Percentiles rank a stretch among this genome's conserved stretches.
phyloP scores from a whole-genome alignment of 2,113 vertebrate genomes.

The Xenopus laevis region DNA sequence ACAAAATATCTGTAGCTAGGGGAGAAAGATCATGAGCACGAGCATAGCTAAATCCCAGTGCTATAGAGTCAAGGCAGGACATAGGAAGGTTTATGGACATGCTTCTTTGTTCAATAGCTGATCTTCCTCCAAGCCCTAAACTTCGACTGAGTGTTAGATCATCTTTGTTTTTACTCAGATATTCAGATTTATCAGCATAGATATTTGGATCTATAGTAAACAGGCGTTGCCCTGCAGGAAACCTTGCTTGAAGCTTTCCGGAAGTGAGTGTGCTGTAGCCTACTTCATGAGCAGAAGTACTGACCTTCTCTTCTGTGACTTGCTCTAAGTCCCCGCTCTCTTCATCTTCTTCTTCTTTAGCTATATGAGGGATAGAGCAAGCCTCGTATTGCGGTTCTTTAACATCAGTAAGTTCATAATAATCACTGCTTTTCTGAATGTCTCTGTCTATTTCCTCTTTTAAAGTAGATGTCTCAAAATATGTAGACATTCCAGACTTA shows the following conservation, averaged over 20 bases:
- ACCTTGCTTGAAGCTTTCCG: slow-evolving; percentile 65
- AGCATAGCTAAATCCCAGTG: slow-evolving; percentile 82
- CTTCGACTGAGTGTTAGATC: slow-evolving; percentile 92
- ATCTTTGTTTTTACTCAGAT: slow-evolving; percentile 83
- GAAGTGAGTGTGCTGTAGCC: slow-evolving; percentile 79
- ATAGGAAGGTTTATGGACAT: slow-evolving; percentile 96
- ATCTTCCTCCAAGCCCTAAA: slow-evolving; percentile 72
- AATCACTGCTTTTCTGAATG: slow-evolving; percentile 75
- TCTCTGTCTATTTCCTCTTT: slow-evolving; percentile 69
- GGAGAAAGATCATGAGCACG: slow-evolving; percentile 85
- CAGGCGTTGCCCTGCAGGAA: slow-evolving; percentile 69
- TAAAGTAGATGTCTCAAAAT: slow-evolving; percentile 93
- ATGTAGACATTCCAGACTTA: slow-evolving; percentile 92
- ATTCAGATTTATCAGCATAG: slow-evolving; percentile 71
- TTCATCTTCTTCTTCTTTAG: slow-evolving; percentile 58
- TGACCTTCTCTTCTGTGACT: slow-evolving; percentile 50
- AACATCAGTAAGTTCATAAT: slow-evolving; percentile 90
- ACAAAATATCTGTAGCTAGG: slow-evolving; percentile 91
- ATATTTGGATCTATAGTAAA: slow-evolving; percentile 75
- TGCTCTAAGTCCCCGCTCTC: slow-evolving; percentile 54
- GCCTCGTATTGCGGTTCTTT: slow-evolving; percentile 65
- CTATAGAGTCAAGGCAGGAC: slow-evolving; percentile 80
- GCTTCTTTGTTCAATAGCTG: slow-evolving; percentile 95
- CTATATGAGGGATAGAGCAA: slow-evolving; percentile 48
- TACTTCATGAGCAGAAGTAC: slow-evolving; percentile 62